Evolutionary conservation across 2,797 vertebrate species (phyloP).

Genomic region (Oreochromis mossambicus): DNA sequence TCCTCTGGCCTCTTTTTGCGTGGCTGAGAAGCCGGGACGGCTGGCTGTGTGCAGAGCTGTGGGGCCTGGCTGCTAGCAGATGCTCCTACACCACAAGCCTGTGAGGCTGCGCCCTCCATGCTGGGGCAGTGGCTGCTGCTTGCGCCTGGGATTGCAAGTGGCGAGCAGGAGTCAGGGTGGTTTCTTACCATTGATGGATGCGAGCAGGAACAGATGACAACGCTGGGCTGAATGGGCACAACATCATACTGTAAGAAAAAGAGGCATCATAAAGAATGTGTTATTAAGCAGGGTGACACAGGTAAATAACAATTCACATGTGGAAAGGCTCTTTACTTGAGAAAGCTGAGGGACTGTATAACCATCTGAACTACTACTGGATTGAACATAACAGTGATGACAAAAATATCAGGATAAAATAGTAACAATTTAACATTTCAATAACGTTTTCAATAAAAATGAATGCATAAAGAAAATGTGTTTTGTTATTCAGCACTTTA

Average conservation of each 20-base stretch:
- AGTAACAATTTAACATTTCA: not conserved
- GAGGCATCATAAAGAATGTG: not conserved
- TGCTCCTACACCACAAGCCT: slow-evolving; percentile 73
- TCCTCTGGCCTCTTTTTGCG: slow-evolving; percentile 97
- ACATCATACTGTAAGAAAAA: slow-evolving; percentile 88
- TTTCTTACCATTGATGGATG: slow-evolving; percentile 97
- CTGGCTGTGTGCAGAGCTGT: slow-evolving; percentile 55
- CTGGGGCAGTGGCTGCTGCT: slow-evolving; percentile 83
- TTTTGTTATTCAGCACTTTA: not conserved
- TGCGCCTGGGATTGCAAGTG: slow-evolving; percentile 84
- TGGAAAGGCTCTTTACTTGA: not conserved
- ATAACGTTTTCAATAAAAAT: not conserved
- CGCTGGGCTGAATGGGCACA: slow-evolving; percentile 93
- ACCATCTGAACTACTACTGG: not conserved
- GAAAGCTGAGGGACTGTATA: not conserved
- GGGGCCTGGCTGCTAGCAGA: slow-evolving; percentile 75
- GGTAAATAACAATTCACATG: not conserved
- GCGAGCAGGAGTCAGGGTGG: slow-evolving; percentile 87
- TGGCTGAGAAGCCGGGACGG: slow-evolving; percentile 82
- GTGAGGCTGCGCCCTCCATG: slow-evolving; percentile 85
- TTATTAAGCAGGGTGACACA: not conserved
- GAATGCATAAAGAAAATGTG: not conserved
- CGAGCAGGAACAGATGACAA: slow-evolving; percentile 95
- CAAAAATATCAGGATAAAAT: not conserved
- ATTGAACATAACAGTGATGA: not conserved